Conservation (phyloP, 2,113 vertebrate species). For the Stictonetta naevosa region DNA sequence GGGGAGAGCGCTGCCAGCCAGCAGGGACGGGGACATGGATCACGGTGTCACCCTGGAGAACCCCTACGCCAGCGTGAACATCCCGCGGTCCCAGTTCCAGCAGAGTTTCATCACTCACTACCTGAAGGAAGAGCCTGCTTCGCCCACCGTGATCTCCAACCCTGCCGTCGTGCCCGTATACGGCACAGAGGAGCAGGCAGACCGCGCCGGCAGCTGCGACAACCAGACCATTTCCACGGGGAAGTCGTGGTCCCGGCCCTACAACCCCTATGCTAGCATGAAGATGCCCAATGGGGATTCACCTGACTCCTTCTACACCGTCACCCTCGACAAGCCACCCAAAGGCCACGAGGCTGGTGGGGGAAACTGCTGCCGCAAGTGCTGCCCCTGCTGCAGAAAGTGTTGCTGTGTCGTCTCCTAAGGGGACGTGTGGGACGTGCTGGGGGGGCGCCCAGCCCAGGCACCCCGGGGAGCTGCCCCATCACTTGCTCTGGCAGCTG, state of each 20-base stretch:
- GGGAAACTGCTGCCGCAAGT: constrained; percentile 67
- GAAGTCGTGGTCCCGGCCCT: constrained; percentile 51
- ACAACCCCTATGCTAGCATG: constrained; percentile 75
- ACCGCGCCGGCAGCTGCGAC: neutral
- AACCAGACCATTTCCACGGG: neutral
- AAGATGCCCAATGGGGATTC: constrained; percentile 32
- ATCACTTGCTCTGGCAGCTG: neutral
- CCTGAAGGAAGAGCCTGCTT: constrained; percentile 55
- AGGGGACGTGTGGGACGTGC: rapidly evolving
- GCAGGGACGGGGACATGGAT: constrained; percentile 66
- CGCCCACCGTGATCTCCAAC: constrained; percentile 68
- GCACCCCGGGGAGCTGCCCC: rapidly evolving
- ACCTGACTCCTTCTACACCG: constrained; percentile 6
- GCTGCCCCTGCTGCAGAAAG: constrained; percentile 67
- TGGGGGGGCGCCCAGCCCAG: neutral
- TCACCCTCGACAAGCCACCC: constrained; percentile 59
- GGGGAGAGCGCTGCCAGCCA: neutral
- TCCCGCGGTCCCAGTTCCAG: constrained; percentile 81
- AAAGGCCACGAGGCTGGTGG: neutral
- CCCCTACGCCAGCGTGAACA: constrained; percentile 78
- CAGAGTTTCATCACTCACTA: constrained; percentile 70
- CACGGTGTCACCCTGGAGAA: constrained; percentile 77
- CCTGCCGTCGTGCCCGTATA: neutral
- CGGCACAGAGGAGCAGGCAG: neutral
- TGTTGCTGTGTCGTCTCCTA: constrained; percentile 71